phyloP scores from a whole-genome alignment of 2,113 vertebrate species.

The Gnathonemus longibarbis region DNA sequence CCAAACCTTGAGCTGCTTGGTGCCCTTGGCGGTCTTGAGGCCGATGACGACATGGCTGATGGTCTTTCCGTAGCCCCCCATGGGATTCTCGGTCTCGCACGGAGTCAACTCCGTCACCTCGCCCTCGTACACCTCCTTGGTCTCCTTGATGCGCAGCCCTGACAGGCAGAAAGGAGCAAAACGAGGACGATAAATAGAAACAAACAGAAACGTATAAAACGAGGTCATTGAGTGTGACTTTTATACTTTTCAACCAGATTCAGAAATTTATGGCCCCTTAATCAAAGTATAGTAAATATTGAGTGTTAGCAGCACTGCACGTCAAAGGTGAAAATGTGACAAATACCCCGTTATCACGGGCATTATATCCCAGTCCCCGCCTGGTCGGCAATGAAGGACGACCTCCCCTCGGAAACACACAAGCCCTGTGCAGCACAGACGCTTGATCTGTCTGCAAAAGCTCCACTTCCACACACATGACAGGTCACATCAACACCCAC shows the following conservation, averaged over 20 bases:
- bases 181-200: neutral
- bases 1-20: conserved; percentile 88
- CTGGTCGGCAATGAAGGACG: neutral
- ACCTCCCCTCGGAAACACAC: neutral
- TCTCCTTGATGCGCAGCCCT: conserved; percentile 96
- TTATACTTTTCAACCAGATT: neutral
- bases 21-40: conserved; percentile 94
- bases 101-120: conserved; percentile 96
- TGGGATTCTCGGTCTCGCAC: conserved; percentile 96
- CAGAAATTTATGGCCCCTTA: neutral
- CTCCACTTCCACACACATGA: conserved; percentile 72
- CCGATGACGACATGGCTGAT: conserved; percentile 97
- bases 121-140: conserved; percentile 97
- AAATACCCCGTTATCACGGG: neutral
- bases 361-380: conserved; percentile 29
- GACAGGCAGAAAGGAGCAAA: conserved; percentile 21
- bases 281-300: neutral
- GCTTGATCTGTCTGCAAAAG: conserved; percentile 48
- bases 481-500: conserved; percentile 74
- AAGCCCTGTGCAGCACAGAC: conserved; percentile 23
- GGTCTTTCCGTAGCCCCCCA: conserved; percentile 96
- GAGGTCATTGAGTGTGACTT: neutral
- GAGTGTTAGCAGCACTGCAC: neutral
- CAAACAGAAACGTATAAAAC: neutral
- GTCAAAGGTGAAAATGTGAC: neutral